Conservation (phyloP, 2,797 vertebrate genomes). For the Clarias laeviceps region DNA sequence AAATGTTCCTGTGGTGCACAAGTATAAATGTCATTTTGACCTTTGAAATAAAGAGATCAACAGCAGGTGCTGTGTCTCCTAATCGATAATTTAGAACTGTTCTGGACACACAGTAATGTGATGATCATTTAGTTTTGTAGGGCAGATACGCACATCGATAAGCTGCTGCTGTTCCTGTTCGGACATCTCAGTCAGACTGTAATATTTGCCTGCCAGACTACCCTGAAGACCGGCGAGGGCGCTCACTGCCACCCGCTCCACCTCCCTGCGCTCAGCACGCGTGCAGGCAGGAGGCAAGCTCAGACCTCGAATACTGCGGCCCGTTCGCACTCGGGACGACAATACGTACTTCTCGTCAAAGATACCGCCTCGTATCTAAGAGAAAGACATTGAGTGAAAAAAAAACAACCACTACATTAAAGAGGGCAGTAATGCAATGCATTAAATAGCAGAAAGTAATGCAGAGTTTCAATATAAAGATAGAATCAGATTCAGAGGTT, state of each 20-base stretch:
- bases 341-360: constrained; percentile 95
- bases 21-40: background rate
- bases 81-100: background rate
- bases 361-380: constrained; percentile 83
- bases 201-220: constrained; percentile 87
- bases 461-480: background rate
- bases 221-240: constrained; percentile 84
- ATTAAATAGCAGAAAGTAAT: background rate
- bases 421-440: background rate
- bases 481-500: background rate
- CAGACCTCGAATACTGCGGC: constrained; percentile 94
- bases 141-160: constrained; percentile 86
- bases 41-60: background rate
- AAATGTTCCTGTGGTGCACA: background rate
- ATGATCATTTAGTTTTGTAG: background rate
- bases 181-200: constrained; percentile 88
- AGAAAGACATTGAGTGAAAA: background rate
- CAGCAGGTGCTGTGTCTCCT: background rate
- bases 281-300: constrained; percentile 92
- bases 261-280: constrained; percentile 90
- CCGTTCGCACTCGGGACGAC: constrained; percentile 91
- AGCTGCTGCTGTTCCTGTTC: constrained; percentile 93
- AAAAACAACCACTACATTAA: background rate
- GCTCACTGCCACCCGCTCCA: constrained; percentile 87
- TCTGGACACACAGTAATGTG: background rate